A percentile compares a stretch with the other conserved stretches of the same genome.
Conservation (phyloP, 2,888 invertebrate genomes). For the Neoascia interrupta region DNA sequence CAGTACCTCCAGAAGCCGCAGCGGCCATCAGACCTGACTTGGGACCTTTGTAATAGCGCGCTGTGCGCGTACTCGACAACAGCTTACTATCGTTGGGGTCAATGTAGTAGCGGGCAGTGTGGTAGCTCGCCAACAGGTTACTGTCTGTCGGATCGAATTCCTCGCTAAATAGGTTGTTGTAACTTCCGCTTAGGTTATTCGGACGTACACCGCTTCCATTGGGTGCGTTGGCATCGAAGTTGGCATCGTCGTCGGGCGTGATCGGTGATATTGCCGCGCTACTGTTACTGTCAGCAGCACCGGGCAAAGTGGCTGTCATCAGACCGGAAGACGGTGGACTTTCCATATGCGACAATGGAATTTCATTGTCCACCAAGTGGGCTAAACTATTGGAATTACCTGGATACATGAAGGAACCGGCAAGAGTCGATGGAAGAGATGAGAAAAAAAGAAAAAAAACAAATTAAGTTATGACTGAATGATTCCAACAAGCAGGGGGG, state of each 20-base stretch:
- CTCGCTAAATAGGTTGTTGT: constrained; percentile 79
- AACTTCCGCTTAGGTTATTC: constrained; percentile 78
- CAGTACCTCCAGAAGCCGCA: constrained; percentile 57
- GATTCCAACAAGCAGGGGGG: no score
- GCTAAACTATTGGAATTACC: constrained; percentile 85
- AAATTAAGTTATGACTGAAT: constrained; percentile 51
- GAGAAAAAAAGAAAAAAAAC: constrained; percentile 62
- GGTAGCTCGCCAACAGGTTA: constrained; percentile 55
- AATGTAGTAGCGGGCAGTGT: constrained; percentile 64
- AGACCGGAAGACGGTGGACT: constrained; percentile 75
- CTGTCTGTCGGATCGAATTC: constrained; percentile 74
- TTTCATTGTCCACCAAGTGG: constrained; percentile 84
- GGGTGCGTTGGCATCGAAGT: constrained; percentile 73
- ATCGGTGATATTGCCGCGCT: constrained; percentile 74
- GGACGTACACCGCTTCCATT: constrained; percentile 73
- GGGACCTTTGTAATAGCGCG: constrained; percentile 70
- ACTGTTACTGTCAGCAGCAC: constrained; percentile 68
- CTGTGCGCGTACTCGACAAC: constrained; percentile 56
- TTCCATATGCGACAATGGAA: constrained; percentile 82
- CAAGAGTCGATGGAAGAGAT: no score
- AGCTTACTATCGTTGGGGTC: constrained; percentile 60
- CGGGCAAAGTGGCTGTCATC: constrained; percentile 46
- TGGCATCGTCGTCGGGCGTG: constrained; percentile 78
- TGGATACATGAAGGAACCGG: constrained; percentile 74
- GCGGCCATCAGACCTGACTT: constrained; percentile 67